Percentiles rank a stretch among this genome's conserved stretches.
These are phyloP conservation scores for Calyptomena viridis DNA, from an alignment of 2,113 vertebrate species.

Conservation along the genomic window DNA sequence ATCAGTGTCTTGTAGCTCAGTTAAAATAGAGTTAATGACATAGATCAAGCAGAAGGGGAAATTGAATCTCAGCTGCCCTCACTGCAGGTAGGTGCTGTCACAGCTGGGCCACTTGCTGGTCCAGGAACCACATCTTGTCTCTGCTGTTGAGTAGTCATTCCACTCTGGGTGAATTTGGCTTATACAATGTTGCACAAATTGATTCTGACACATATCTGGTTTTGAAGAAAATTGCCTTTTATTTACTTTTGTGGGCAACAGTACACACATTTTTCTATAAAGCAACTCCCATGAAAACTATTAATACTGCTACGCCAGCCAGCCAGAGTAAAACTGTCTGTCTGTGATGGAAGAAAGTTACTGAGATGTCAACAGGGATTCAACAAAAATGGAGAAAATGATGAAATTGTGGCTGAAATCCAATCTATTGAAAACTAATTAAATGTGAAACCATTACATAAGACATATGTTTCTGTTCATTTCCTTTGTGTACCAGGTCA, in stretches of 20 bases:
- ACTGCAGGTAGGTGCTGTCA: not conserved
- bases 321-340: not conserved
- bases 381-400: not conserved
- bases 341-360: not conserved
- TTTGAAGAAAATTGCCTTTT: not conserved
- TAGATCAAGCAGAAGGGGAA: not conserved
- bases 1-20: not conserved
- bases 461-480: slow-evolving; percentile 4
- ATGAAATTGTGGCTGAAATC: slow-evolving; percentile 16
- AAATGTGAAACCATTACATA: not conserved
- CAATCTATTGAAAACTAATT: slow-evolving; percentile 4
- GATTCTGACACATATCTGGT: not conserved
- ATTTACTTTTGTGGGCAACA: not conserved
- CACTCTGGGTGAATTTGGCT: not conserved
- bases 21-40: not conserved
- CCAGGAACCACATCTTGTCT: not conserved
- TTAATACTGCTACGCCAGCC: not conserved
- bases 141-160: not conserved
- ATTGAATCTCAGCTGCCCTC: not conserved
- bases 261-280: not conserved
- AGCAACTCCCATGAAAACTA: not conserved
- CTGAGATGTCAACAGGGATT: slow-evolving; percentile 11
- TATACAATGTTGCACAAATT: not conserved
- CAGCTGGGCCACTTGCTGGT: not conserved
- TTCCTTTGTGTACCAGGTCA: slow-evolving; percentile 26